These are phyloP conservation scores for Melanotaenia nigrans DNA, from an alignment of 2,797 vertebrate species.

Conservation along the genomic window DNA sequence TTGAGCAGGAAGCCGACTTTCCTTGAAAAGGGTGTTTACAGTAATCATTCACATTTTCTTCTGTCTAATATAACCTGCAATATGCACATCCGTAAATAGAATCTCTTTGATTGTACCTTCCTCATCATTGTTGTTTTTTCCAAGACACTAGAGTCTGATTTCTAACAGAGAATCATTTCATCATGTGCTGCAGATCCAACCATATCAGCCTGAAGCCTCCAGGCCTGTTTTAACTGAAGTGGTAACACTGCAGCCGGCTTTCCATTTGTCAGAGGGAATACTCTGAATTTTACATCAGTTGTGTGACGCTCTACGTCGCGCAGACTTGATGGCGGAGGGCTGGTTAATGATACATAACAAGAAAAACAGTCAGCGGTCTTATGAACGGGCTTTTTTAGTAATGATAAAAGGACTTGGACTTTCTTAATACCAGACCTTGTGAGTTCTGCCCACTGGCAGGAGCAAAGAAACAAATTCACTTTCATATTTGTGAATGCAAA, in stretches of 20 bases:
- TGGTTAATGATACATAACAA: slow-evolving; percentile 79
- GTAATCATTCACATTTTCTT: slow-evolving; percentile 6
- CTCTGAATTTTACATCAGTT: slow-evolving; percentile 33
- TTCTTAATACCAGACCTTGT: slow-evolving; percentile 23
- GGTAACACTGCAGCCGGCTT: slow-evolving; percentile 26
- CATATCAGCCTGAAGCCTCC: slow-evolving; percentile 29
- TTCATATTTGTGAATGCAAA: slow-evolving; percentile 37
- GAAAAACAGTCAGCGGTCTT: slow-evolving; percentile 60
- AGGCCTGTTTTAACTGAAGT: slow-evolving; percentile 28
- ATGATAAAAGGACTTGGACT: slow-evolving; percentile 63
- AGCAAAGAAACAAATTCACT: slow-evolving; percentile 45
- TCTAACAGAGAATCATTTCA: slow-evolving; percentile 39
- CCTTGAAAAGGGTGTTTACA: slow-evolving; percentile 20
- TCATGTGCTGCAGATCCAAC: slow-evolving; percentile 34
- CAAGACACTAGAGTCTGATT: slow-evolving; percentile 39
- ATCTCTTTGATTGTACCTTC: slow-evolving; percentile 50
- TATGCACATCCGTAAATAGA: slow-evolving; percentile 8
- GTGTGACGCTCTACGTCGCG: slow-evolving; percentile 34
- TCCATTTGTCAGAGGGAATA: slow-evolving; percentile 29
- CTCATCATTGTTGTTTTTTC: slow-evolving; percentile 35
- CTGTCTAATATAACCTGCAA: slow-evolving; percentile 21
- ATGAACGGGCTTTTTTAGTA: slow-evolving; percentile 52
- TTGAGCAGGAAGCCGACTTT: slow-evolving; percentile 22
- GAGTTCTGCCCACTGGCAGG: slow-evolving; percentile 16
- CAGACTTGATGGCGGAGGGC: slow-evolving; percentile 32